These are phyloP conservation scores for Platyura marginata DNA, from an alignment of 1,140 invertebrate genomes.

Conservation along the genomic window DNA sequence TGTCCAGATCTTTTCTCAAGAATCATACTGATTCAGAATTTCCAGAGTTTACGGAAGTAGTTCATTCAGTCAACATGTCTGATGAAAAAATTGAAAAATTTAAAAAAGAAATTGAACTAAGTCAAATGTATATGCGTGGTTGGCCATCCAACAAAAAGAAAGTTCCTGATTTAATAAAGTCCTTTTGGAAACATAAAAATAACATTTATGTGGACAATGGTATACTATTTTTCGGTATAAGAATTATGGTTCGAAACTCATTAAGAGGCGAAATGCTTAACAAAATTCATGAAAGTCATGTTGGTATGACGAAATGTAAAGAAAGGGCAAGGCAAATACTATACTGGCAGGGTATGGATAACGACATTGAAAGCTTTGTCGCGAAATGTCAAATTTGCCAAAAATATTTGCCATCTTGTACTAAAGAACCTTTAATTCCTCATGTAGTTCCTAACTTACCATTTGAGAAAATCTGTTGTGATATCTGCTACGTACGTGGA, in stretches of 20 bases:
- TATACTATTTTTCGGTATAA: constrained; percentile 3
- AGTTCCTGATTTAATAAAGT: not conserved
- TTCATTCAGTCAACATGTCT: constrained; percentile 3
- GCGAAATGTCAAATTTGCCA: not conserved
- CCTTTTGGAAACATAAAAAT: constrained; percentile 3
- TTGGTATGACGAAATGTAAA: constrained; percentile 1
- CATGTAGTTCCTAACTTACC: not conserved
- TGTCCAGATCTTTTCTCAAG: constrained; percentile 8
- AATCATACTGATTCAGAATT: not conserved
- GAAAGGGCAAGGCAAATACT: not conserved
- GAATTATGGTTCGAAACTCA: constrained; percentile 2
- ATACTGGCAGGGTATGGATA: not conserved
- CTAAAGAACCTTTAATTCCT: not conserved
- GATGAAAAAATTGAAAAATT: not conserved
- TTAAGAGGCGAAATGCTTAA: not conserved
- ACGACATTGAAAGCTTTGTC: not conserved
- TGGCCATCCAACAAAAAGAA: not conserved
- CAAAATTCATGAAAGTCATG: not conserved
- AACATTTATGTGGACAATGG: constrained; percentile 1
- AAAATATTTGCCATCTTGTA: not conserved
- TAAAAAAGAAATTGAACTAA: not conserved
- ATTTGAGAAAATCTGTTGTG: not conserved
- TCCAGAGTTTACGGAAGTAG: not conserved
- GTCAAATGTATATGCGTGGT: not conserved
- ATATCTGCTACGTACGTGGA: too few relatives aligned